Conservation (phyloP, 2,797 vertebrate species). For the Columba guinea region DNA sequence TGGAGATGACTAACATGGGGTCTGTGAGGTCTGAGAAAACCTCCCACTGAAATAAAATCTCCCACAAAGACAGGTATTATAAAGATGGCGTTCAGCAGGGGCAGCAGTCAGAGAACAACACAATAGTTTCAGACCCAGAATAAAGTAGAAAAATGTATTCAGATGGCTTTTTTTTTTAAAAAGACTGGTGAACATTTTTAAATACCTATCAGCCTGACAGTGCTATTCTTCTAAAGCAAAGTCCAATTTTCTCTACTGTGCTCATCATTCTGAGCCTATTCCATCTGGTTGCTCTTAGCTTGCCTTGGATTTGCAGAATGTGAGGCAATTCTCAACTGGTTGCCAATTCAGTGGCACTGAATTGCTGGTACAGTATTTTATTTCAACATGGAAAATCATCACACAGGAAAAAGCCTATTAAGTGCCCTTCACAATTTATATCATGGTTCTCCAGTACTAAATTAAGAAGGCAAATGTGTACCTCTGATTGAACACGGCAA, state of each 20-base stretch:
- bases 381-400: neutral
- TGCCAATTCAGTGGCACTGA: neutral
- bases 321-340: neutral
- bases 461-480: neutral
- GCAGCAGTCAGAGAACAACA: neutral
- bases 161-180: neutral
- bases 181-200: fast-evolving
- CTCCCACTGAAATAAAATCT: neutral
- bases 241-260: neutral
- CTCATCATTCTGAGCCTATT: neutral
- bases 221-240: neutral
- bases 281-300: neutral
- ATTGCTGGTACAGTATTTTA: neutral
- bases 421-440: neutral
- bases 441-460: neutral
- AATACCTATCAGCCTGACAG: neutral
- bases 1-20: neutral
- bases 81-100: neutral
- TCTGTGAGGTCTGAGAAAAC: neutral
- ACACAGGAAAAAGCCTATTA: neutral
- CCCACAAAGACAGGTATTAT: neutral
- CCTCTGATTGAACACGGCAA: neutral
- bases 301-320: neutral
- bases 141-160: neutral
- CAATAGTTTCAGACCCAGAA: neutral